phyloP scores from a whole-genome alignment of 2,113 vertebrate species.

The Acrocephalus kingi region DNA sequence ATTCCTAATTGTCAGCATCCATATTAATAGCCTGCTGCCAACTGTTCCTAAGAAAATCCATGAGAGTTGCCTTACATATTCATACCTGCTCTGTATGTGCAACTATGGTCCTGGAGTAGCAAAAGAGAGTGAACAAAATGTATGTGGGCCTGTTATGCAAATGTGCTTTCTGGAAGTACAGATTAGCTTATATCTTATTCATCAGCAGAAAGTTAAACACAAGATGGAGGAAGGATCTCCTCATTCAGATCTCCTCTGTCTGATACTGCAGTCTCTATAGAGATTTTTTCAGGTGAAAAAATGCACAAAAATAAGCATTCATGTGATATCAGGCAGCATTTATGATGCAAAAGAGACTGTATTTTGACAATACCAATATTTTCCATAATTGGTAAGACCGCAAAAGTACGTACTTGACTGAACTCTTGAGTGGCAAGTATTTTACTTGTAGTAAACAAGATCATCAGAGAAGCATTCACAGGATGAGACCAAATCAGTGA shows the following conservation, averaged over 20 bases:
- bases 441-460: slow-evolving; percentile 50
- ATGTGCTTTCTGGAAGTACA: neutral
- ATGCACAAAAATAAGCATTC: neutral
- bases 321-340: neutral
- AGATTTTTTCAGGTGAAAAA: neutral
- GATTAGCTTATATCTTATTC: neutral
- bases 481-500: slow-evolving; percentile 61
- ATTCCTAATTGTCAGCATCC: neutral
- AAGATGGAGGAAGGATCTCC: neutral
- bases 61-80: neutral
- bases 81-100: neutral
- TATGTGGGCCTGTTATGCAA: neutral
- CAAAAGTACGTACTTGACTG: slow-evolving; percentile 56
- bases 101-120: neutral
- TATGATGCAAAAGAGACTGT: slow-evolving; percentile 11
- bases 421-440: slow-evolving; percentile 52
- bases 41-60: neutral
- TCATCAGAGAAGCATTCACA: slow-evolving; percentile 50
- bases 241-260: neutral
- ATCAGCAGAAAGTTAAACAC: neutral
- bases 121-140: neutral
- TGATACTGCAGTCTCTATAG: neutral
- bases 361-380: slow-evolving; percentile 34
- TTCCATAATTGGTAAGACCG: slow-evolving; percentile 4
- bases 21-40: neutral